Evolutionary conservation across 2,797 vertebrate genomes (phyloP), one percentile per base, ranked within the genome.

Genomic region (Tapirus indicus): DNA sequence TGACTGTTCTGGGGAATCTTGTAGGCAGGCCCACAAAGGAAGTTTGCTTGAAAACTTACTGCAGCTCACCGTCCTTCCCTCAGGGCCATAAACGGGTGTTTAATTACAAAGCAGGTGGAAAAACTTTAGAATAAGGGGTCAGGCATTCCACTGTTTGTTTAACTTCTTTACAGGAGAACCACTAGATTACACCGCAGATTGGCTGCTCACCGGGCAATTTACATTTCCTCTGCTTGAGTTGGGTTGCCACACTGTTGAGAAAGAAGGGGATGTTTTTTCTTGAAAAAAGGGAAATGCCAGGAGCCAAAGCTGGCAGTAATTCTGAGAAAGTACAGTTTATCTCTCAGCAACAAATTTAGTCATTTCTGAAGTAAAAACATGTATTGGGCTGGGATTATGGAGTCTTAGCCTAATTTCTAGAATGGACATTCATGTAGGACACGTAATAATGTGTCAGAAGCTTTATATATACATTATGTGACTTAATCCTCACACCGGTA

Each of bases 41-140:
- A 66, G 0, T 74, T 86, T 49, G 17, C 90, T 82, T 23, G 38
- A 62, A 90, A 93, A 64, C 21, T 5, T 9, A n/a, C 38, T 10
- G 5, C 38, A 16, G 35, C 32, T 74, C 88, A 29, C 84, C 2
- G 0, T 29, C 56, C 69, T 68, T 20, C 47, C n/a, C 58, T 4
- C 0, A 2, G 41, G 71, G 14, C 79, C 23, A 11, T 56, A 72
- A 86, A 69, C 4, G 6, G 20, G 56, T n/a, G 66, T 89, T 88
- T 71, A 27, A 44, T 96, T 91, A 72, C 86, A 95, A 88, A 86
- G 85, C 86, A 97, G 84, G 47, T 79, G 29, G 90, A 18, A 80
- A 89, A 79, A 47, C 52, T 84, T 41, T 13, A 52, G 44, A 72
- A 62, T 7, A 3, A 58, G 23, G 47, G 77, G 68, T 41, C 75